Evolutionary conservation across 2,113 vertebrate species (phyloP).

Genomic region (Elaphurus davidianus): DNA sequence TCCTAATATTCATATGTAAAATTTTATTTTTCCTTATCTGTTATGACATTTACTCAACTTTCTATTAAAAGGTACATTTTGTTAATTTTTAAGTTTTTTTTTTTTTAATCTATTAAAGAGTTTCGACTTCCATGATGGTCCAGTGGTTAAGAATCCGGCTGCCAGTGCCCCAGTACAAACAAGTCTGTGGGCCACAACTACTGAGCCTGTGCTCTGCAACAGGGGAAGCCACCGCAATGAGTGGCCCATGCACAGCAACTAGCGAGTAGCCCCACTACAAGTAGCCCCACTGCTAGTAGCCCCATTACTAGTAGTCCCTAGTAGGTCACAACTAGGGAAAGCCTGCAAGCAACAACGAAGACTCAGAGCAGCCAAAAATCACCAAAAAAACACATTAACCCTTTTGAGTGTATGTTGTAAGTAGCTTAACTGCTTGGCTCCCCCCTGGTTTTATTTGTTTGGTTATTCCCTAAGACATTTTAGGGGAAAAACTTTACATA

Average conservation of each 20-base stretch:
- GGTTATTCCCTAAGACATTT: not conserved
- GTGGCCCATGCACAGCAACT: not conserved
- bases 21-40: conserved; percentile 1
- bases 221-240: not conserved
- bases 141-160: not conserved
- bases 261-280: not conserved
- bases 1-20: not conserved
- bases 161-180: not conserved
- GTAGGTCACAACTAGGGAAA: not conserved
- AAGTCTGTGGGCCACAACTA: not conserved
- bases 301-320: not conserved
- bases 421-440: not conserved
- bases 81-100: not conserved
- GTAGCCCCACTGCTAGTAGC: not conserved
- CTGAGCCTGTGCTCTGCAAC: not conserved
- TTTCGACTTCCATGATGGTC: not conserved
- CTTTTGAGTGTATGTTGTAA: not conserved
- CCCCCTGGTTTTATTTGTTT: not conserved
- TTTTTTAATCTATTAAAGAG: not conserved
- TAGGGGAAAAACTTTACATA: not conserved
- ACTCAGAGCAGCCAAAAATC: not conserved
- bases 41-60: not conserved
- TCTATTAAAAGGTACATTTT: not conserved
- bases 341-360: not conserved
- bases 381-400: not conserved